Evolutionary conservation across 1,140 invertebrate genomes (phyloP), one percentile per base, ranked within the genome.

Genomic region (Hydropsyche tenuis): DNA sequence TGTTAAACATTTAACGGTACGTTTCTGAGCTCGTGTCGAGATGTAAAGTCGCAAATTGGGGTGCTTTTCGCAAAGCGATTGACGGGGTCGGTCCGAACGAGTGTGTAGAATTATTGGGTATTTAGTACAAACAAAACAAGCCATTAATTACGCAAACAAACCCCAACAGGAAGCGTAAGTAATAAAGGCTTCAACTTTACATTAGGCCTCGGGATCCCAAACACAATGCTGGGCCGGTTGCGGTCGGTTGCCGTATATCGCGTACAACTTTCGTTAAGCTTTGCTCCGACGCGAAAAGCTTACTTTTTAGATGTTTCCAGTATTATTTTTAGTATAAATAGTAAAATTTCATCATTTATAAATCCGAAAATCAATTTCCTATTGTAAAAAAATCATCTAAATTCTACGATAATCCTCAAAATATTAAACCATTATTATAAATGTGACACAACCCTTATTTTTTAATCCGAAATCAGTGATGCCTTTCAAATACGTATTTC

Each of bases 101-200:
- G 56, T 51, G 73, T 72, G 73, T 60, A 73, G 73, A 77, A 77
- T 77, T 77, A 77, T 77, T 72, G 76, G 76, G 76, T 75, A 74
- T 77, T 77, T 77, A 77, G 76, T 46, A 43, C 73, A 75, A 75
- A 77, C 76, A 75, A 77, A 77, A 77, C 76, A 77, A 65, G 71
- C 74, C 74, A 77, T 77, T 75, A 77, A 77, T 77, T 77, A 77
- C 73, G 64, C 73, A 77, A 77, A 77, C 76, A 77, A 75, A 77
- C 76, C 75, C 69, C 48, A 16, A 71, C 72, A 74, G 75, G 75
- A 74, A 74, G 73, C 72, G 73, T 73, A 74, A 75, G 76, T 71
- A 77, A 77, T 73, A 77, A 77, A 77, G 73, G 73, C 75, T 73
- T 76, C 75, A 76, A 76, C 75, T 76, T 76, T 71, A 73, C 75